Conservation (phyloP, 2,797 vertebrate species). For the Coendou prehensilis region DNA sequence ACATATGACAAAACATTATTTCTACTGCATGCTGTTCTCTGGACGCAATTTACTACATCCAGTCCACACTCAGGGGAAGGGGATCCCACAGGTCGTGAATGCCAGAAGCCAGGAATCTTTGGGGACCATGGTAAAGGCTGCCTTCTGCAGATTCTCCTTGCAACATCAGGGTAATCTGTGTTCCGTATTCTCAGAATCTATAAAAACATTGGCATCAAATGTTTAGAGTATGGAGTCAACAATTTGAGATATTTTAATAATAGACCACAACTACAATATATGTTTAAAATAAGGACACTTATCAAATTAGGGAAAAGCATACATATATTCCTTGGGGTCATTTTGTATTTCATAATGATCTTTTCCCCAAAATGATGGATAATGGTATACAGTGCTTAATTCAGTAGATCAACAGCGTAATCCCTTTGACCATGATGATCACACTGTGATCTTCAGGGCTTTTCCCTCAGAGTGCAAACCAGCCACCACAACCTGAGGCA, state of each 20-base stretch:
- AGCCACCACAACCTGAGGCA: not conserved
- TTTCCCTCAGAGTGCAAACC: not conserved
- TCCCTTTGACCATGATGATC: not conserved
- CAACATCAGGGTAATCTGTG: not conserved
- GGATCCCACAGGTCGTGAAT: not conserved
- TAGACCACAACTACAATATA: not conserved
- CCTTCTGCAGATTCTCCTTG: not conserved
- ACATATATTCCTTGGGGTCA: not conserved
- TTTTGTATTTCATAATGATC: conserved; percentile 40
- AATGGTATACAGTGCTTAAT: not conserved
- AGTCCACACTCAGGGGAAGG: not conserved
- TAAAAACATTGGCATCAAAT: not conserved
- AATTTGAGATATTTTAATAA: not conserved
- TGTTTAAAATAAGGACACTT: not conserved
- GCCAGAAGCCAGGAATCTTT: not conserved
- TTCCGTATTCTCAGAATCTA: not conserved
- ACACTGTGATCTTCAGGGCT: not conserved
- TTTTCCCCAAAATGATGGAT: not conserved
- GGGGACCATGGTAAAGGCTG: not conserved
- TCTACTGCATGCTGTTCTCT: not conserved
- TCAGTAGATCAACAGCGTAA: not conserved
- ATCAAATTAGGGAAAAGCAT: conserved; percentile 5
- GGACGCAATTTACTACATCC: not conserved
- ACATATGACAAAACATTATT: not conserved
- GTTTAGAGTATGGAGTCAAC: not conserved